Evolutionary conservation across 1,140 invertebrate species (phyloP), one percentile per base, ranked within the genome.

Genomic region (Macrobrachium rosenbergii): DNA sequence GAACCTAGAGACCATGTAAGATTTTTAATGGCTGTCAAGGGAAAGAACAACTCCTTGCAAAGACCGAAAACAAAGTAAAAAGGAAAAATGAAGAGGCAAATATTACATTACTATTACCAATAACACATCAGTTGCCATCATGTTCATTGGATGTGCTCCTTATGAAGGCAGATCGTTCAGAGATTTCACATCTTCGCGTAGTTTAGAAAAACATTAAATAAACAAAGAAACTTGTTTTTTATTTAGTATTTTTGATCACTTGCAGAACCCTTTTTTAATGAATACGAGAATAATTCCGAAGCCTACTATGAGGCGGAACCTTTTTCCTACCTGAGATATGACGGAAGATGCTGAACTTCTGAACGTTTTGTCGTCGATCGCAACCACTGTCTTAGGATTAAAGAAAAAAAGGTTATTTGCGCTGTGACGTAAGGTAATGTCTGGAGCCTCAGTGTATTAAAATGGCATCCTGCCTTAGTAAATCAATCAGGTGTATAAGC

Each of bases 371-470:
- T 59, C 64, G 37, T 37, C 45, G n/a, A 60, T 62, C 84, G 84
- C 79, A 87, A 63, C 84, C 84, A 45, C 78, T 82, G 64, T 87
- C 78, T 87, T 87, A 87, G 84, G 84, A 81, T 87, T 87, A 87
- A 87, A 58, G 17, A 75, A 75, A 72, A 83, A 83, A 83, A 83
- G 69, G 84, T 87, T 81, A 87, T 87, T 87, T 87, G 84, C 84
- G 84, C 84, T 87, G 84, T 87, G 84, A 87, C 84, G 78, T 87
- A 87, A 87, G 84, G 84, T 87, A 87, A 83, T 80, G 80, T 67
- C 67, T 60, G 80, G 77, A 79, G 72, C 14, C 69, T 87, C 62
- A 62, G 84, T n/a, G 84, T 43, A 87, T 81, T 60, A 87, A 81
- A 81, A 67, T 75, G 78, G 62, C 84, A 81, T 63, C 72, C 63